phyloP scores from a whole-genome alignment of 2,888 invertebrate genomes.

The Drosophila paracracens region DNA sequence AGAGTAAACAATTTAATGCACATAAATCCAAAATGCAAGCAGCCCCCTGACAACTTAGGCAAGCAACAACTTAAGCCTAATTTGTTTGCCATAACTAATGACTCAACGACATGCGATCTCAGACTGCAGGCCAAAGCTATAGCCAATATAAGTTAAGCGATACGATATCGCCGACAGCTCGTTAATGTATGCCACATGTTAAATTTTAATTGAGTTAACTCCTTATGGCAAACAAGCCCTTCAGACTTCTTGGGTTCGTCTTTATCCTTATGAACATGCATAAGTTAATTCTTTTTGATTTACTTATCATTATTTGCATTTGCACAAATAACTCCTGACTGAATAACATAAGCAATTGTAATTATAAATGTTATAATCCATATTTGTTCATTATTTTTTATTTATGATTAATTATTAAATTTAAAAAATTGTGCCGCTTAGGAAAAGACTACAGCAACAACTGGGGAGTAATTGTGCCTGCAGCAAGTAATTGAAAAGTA shows the following conservation, averaged over 20 bases:
- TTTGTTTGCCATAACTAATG: slow-evolving; percentile 60
- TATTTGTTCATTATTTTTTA: not conserved
- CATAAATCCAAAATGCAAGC: slow-evolving; percentile 27
- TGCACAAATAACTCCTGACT: too few species aligned
- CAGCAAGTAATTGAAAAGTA: not conserved
- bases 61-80: slow-evolving; percentile 62
- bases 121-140: too few species aligned
- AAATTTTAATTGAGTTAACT: slow-evolving; percentile 35
- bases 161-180: slow-evolving; percentile 41
- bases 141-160: not conserved
- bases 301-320: not conserved
- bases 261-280: not conserved
- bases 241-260: not conserved
- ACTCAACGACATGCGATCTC: slow-evolving; percentile 54
- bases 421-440: too few species aligned
- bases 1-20: slow-evolving; percentile 11
- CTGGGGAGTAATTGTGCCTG: not conserved
- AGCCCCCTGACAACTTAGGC: slow-evolving; percentile 52
- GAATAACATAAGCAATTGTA: too few species aligned
- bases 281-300: not conserved
- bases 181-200: slow-evolving; percentile 19
- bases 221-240: not conserved
- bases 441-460: too few species aligned
- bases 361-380: too few species aligned
- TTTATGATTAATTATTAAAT: not conserved